A percentile compares a stretch with the other conserved stretches of the same genome.
Conservation (phyloP, 2,888 invertebrate genomes). For the Taphrorychus bicolor region DNA sequence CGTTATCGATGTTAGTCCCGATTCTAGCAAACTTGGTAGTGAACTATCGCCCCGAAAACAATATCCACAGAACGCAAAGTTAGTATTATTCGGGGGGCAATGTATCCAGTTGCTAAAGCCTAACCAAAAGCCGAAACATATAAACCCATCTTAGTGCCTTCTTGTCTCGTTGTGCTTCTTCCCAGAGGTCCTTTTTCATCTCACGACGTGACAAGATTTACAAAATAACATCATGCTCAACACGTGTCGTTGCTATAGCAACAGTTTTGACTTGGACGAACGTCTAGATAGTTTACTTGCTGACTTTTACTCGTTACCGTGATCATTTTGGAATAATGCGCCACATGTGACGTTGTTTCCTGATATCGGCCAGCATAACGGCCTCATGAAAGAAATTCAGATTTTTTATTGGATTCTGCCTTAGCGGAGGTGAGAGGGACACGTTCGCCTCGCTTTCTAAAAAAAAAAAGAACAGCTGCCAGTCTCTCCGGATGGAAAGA, state of each 20-base stretch:
- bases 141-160: conserved; percentile 45
- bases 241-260: conserved; percentile 62
- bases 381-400: neutral
- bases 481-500: too few species aligned
- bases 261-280: conserved; percentile 56
- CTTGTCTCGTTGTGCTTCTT: conserved; percentile 49
- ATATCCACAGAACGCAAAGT: conserved; percentile 1
- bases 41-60: conserved; percentile 18
- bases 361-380: conserved; percentile 9
- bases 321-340: conserved; percentile 55
- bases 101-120: conserved; percentile 40
- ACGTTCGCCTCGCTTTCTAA: too few species aligned
- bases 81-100: conserved; percentile 30
- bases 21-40: conserved; percentile 29
- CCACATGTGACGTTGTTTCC: conserved; percentile 34
- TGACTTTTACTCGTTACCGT: conserved; percentile 53
- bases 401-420: neutral
- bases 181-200: conserved; percentile 60
- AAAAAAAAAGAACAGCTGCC: neutral
- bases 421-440: neutral
- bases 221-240: conserved; percentile 60
- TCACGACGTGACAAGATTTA: conserved; percentile 62
- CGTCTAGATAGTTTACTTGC: conserved; percentile 51
- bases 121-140: conserved; percentile 42
- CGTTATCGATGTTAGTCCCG: conserved; percentile 36